Percentiles rank a stretch among this genome's conserved stretches.
phyloP scores from a whole-genome alignment of 2,113 vertebrate genomes.

The Alaudala cheleensis region DNA sequence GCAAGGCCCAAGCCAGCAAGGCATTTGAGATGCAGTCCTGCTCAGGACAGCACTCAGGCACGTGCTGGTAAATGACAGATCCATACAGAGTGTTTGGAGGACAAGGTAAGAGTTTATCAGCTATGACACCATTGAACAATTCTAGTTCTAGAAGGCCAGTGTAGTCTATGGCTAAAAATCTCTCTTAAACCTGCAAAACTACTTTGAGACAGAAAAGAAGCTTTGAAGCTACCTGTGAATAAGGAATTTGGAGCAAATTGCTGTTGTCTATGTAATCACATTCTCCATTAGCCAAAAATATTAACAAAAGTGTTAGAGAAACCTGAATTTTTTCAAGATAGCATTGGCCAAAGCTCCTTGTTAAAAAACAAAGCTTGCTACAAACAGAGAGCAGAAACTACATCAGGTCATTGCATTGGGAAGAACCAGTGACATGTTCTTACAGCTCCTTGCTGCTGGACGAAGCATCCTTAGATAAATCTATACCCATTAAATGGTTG shows the following conservation, averaged over 20 bases:
- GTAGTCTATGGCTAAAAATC: neutral
- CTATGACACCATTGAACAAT: neutral
- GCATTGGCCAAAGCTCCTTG: neutral
- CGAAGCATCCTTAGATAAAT: neutral
- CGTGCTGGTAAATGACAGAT: neutral
- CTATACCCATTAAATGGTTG: neutral
- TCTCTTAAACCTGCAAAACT: neutral
- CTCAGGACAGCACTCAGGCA: neutral
- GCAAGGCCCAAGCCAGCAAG: neutral
- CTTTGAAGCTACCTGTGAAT: neutral
- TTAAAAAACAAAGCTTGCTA: neutral
- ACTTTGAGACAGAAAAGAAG: neutral
- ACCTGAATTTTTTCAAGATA: neutral
- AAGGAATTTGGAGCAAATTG: neutral
- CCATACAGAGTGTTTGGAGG: neutral
- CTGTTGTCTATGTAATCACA: neutral
- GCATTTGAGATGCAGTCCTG: neutral
- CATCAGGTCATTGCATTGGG: neutral
- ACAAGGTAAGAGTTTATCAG: neutral
- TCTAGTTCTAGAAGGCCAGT: neutral
- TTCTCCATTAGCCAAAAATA: neutral
- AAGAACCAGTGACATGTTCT: accelerated
- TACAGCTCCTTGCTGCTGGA: neutral
- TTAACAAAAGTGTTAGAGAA: neutral
- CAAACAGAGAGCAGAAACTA: neutral